Base-by-base conservation (phyloP, 1,140 invertebrate species). In the Eciton burchellii region DNA sequence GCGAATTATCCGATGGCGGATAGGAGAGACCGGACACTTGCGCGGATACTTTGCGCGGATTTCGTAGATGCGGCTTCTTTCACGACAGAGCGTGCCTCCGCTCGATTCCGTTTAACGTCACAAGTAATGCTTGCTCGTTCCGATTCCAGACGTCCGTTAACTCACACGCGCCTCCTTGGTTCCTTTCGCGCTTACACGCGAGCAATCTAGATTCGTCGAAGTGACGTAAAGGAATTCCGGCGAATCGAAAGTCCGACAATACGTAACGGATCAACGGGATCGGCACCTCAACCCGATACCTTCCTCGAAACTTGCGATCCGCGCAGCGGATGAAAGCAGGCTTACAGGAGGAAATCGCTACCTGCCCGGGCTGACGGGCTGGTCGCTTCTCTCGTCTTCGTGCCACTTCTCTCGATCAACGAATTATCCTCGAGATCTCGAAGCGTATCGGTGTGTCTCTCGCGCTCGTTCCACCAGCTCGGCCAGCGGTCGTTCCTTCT, bases 401-500 rank as follows among this genome's bases (percentile, higher is more conserved):
- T 12, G 0, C 52, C 5, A 19, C 19, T 79, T 49, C 79, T 35
- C 21, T 54, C 60, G 35, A 60, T 63, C 11, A 49, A 63, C 21
- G 8, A 24, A 60, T 73, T 19, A 24, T 81, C 59, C 59, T 19
- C 54, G 52, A 71, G 11, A 49, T 45, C 29, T 35, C 24, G 21
- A 41, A 4, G n/a, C 24, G 24, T 65, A 43, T 43, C 60, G 76
- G 26, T 1, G 21, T 19, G n/a, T 24, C 35, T 35, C 60, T 45
- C 77, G 49, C 59, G 49, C 45, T 59, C 62, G 72, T 82, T 66
- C 35, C 68, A 81, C 62, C 16, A 52, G 35, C 35, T 68, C 68
- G 68, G 56, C 6, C 45, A 54, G 84, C 74, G n/a, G n/a, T 35
- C 79, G 82, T 82, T 87, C 89, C 83, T 82, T 83, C 88, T 84